These are phyloP conservation scores for Aphis gossypii DNA, from an alignment of 1,140 invertebrate genomes.

Conservation along the genomic window DNA sequence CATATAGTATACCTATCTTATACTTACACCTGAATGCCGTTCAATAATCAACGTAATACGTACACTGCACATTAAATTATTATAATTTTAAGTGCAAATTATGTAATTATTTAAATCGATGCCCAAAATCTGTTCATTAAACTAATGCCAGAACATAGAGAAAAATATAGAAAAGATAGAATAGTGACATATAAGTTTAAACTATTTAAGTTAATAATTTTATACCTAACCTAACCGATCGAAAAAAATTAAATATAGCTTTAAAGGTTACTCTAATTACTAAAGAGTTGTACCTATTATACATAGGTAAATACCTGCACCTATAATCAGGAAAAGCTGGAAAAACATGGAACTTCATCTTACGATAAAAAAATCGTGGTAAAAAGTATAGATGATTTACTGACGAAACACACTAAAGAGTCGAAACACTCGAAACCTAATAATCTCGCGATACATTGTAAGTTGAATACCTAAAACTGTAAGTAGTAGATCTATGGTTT, in stretches of 20 bases:
- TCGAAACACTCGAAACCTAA: neutral
- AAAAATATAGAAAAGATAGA: too few species aligned
- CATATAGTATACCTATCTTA: neutral
- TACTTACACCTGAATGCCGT: neutral
- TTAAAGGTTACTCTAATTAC: too few species aligned
- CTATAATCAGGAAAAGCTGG: neutral
- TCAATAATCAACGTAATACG: neutral
- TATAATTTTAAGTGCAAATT: neutral
- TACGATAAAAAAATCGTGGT: neutral
- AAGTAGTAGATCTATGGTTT: too few species aligned
- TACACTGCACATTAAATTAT: neutral
- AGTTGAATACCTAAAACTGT: neutral
- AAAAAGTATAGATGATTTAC: neutral
- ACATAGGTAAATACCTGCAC: neutral
- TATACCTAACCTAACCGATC: too few species aligned
- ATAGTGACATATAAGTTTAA: too few species aligned
- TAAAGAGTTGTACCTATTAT: neutral
- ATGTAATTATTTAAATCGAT: neutral
- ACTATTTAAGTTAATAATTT: too few species aligned
- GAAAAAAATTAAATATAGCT: too few species aligned
- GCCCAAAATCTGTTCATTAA: neutral
- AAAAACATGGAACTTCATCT: neutral
- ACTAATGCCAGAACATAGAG: neutral
- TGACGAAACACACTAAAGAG: neutral
- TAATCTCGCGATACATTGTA: neutral